Evolutionary conservation across 2,888 invertebrate species (phyloP).

Genomic region (Elmis aenea): DNA sequence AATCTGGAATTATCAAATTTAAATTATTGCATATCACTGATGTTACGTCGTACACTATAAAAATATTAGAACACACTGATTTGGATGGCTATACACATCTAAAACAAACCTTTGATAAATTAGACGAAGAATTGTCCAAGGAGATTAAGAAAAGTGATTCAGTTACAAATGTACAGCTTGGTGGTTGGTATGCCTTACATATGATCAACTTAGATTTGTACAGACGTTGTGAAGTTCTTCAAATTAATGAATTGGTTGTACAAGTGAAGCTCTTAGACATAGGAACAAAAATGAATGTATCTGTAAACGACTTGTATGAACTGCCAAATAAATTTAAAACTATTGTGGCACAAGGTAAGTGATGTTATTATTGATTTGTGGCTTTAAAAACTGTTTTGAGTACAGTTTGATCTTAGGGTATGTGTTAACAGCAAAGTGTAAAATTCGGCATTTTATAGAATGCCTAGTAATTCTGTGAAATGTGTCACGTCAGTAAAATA

Average conservation of each 20-base stretch:
- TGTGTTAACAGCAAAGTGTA: too few relatives aligned
- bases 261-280: conserved; percentile 58
- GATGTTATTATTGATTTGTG: too few relatives aligned
- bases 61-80: conserved; percentile 48
- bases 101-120: conserved; percentile 27
- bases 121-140: conserved; percentile 31
- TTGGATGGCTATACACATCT: conserved; percentile 23
- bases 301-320: conserved; percentile 47
- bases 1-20: conserved; percentile 53
- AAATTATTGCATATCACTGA: conserved; percentile 54
- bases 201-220: conserved; percentile 46
- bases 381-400: too few relatives aligned
- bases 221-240: conserved; percentile 54
- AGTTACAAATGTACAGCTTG: conserved; percentile 46
- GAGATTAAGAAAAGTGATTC: conserved; percentile 14
- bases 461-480: too few relatives aligned
- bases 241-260: conserved; percentile 38
- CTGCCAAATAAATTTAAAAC: conserved; percentile 51
- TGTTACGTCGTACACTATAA: conserved; percentile 59
- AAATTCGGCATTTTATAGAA: too few relatives aligned
- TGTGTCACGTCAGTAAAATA: too few relatives aligned
- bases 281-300: conserved; percentile 48
- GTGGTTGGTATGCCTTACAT: conserved; percentile 55
- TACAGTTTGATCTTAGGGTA: too few relatives aligned
- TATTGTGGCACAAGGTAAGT: conserved; percentile 47